Base-by-base conservation (phyloP, 1,140 invertebrate genomes). In the Bombus turneri region DNA sequence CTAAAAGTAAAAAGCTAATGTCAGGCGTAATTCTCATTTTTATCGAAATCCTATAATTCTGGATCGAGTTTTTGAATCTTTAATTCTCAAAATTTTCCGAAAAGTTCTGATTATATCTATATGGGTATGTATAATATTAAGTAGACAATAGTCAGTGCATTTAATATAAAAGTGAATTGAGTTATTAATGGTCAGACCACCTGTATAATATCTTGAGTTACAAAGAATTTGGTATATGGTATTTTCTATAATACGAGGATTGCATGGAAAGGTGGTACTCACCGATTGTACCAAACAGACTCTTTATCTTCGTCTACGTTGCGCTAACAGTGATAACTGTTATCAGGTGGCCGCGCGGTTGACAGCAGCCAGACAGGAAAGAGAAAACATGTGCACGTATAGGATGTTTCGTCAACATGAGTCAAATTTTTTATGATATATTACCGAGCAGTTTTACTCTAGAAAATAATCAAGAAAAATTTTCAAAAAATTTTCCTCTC, bases 261-360 rank as follows among this genome's bases (percentile, higher is more conserved):
- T 22, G 25, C 43, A 25, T 28, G 47, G 37, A 39, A 85, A 79
- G n/a, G 71, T 79, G 76, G 12, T 57, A 57, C 31, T 64, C n/a
- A 71, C 66, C 53, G 34, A 77, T 88, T 88, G 43, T 53, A 81
- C 74, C 53, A 79, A 86, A 88, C 47, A 59, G 83, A 64, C 64
- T 81, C 81, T 88, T 84, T 87, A 88, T 80, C 41, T 43, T 53
- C 71, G 66, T 66, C 37, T 73, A 81, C 22, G 34, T 43, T 64
- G 69, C 28, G 34, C 83, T 68, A 76, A 86, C 59, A 68, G 53
- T 59, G 74, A 87, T 88, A 87, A 88, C 22, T 18, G 15, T 81
- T 88, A 88, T 88, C 81, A 57, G 66, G 57, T 80, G 76, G 68
- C 83, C 37, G 76, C 66, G 39, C 39, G 53, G 68, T 53, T 73